Evolutionary conservation across 2,888 invertebrate genomes (phyloP).

Genomic region (Tetanocera ferruginea): DNA sequence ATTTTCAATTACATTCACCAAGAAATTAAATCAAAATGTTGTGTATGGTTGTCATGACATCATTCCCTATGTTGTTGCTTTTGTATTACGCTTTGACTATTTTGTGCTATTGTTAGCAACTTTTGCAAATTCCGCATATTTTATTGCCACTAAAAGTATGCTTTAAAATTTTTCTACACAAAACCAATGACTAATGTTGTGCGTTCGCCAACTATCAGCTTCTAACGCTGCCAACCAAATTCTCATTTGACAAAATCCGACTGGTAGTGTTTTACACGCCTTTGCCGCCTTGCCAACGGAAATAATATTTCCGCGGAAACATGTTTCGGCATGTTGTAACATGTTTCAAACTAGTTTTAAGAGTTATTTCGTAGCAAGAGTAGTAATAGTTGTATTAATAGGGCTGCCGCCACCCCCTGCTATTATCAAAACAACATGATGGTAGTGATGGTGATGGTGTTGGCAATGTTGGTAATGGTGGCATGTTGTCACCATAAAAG

Average conservation of each 20-base stretch:
- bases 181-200: neutral
- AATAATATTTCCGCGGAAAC: constrained; percentile 26
- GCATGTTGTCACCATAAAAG: too few relatives aligned
- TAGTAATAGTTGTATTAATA: too few relatives aligned
- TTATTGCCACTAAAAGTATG: neutral
- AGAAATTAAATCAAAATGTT: constrained; percentile 2
- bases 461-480: too few relatives aligned
- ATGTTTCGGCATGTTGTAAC: constrained; percentile 24
- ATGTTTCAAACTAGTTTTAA: constrained; percentile 9
- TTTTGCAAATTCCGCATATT: neutral
- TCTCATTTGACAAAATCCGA: neutral
- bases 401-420: too few relatives aligned
- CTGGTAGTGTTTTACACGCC: neutral
- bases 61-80: neutral
- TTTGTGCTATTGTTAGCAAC: neutral
- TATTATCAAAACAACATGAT: too few relatives aligned
- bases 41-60: neutral
- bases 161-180: neutral
- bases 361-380: too few relatives aligned
- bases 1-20: neutral
- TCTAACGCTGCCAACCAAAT: neutral
- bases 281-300: constrained; percentile 6
- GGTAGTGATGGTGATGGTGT: too few relatives aligned
- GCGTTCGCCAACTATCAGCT: neutral
- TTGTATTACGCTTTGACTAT: neutral